phyloP scores from a whole-genome alignment of 2,888 invertebrate genomes.

The Matsumyia berberina region DNA sequence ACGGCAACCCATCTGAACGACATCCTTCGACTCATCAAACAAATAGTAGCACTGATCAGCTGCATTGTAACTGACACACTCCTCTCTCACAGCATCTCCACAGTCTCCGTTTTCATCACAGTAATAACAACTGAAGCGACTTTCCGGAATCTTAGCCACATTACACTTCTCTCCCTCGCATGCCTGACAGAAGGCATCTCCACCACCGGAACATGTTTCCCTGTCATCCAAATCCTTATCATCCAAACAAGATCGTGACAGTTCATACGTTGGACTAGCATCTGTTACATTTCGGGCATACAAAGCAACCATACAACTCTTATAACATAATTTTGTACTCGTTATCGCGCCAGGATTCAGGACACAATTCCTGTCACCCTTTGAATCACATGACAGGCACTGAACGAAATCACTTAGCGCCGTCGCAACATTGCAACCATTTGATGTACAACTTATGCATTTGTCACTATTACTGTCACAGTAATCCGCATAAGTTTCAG shows the following conservation, averaged over 20 bases:
- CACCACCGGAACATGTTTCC: conserved; percentile 45
- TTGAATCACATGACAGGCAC: conserved; percentile 74
- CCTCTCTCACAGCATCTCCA: conserved; percentile 39
- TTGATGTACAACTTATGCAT: conserved; percentile 75
- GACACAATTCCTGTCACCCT: conserved; percentile 62
- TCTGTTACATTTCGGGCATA: conserved; percentile 47
- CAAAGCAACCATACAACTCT: conserved; percentile 74
- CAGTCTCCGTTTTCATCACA: conserved; percentile 68
- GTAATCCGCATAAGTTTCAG: conserved; percentile 20
- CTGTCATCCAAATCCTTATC: conserved; percentile 72
- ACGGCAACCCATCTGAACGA: conserved; percentile 77
- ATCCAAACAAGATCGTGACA: conserved; percentile 76
- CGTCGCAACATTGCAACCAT: conserved; percentile 73
- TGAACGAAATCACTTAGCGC: conserved; percentile 57
- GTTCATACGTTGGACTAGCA: conserved; percentile 43
- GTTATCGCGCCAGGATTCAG: conserved; percentile 44
- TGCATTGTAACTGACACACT: conserved; percentile 33
- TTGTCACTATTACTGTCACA: conserved; percentile 63
- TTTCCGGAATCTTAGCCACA: conserved; percentile 41
- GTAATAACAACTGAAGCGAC: conserved; percentile 58
- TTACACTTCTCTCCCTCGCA: conserved; percentile 73
- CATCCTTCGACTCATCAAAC: conserved; percentile 49
- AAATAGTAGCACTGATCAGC: conserved; percentile 77
- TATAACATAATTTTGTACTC: conserved; percentile 55
- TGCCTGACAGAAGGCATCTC: conserved; percentile 49